A percentile compares a stretch with the other conserved stretches of the same genome.
phyloP scores from a whole-genome alignment of 2,888 invertebrate genomes.

The Halictus quadricinctus region DNA sequence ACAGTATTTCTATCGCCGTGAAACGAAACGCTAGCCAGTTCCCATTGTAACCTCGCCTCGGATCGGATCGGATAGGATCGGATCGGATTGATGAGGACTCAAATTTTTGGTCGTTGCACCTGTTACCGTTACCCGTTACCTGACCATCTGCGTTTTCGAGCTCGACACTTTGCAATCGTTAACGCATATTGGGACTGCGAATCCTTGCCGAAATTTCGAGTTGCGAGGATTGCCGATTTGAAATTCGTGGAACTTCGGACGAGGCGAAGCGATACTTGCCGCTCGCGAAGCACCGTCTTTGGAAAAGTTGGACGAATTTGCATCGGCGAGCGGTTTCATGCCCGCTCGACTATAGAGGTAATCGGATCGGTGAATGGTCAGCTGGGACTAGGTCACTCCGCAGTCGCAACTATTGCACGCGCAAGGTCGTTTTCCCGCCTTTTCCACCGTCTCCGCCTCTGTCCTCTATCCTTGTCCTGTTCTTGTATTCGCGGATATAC shows the following conservation, averaged over 20 bases:
- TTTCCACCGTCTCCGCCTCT: slow-evolving; percentile 9
- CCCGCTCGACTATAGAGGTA: slow-evolving; percentile 48
- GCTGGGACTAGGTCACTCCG: slow-evolving; percentile 74
- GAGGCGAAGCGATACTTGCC: neutral
- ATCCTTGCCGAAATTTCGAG: too few relatives aligned
- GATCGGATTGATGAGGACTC: neutral
- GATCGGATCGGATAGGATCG: neutral
- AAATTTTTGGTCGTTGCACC: slow-evolving; percentile 9
- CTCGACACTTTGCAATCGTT: neutral
- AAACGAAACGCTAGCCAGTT: slow-evolving; percentile 21
- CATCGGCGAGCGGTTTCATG: slow-evolving; percentile 7
- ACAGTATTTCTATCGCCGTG: slow-evolving; percentile 14
- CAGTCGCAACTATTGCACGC: slow-evolving; percentile 72
- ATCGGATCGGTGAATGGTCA: slow-evolving; percentile 76
- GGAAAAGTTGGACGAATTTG: neutral
- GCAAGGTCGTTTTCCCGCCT: slow-evolving; percentile 74
- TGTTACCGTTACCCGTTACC: neutral
- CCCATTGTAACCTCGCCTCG: neutral
- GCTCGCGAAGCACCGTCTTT: neutral
- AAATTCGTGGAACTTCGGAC: neutral
- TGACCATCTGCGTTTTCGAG: neutral
- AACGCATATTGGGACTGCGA: neutral
- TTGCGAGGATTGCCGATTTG: neutral
- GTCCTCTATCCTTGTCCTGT: neutral
- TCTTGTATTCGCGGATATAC: neutral